Percentiles rank a stretch among this genome's conserved stretches.
phyloP scores from a whole-genome alignment of 64 coral and sea anemone genomes.

The Hydrozoanthus tunicans region DNA sequence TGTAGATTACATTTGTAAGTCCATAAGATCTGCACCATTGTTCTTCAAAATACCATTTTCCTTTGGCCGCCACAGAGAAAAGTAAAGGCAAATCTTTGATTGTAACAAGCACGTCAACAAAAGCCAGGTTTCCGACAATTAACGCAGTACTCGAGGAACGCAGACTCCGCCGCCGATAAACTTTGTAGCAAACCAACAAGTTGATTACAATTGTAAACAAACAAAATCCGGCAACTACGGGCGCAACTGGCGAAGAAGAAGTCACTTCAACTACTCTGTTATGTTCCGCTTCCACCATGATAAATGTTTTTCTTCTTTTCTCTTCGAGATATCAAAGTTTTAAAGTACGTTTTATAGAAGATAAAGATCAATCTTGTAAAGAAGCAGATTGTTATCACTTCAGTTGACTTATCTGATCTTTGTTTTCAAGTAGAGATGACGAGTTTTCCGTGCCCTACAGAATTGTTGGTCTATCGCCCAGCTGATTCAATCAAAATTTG shows the following conservation, averaged over 20 bases:
- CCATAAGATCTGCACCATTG: slow-evolving; percentile 97
- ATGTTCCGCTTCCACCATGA: slow-evolving; percentile 30
- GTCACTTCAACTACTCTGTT: slow-evolving; percentile 79
- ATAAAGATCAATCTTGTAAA: background rate
- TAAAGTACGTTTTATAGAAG: background rate
- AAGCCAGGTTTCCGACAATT: slow-evolving; percentile 94
- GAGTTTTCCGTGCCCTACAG: background rate
- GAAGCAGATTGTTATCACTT: background rate
- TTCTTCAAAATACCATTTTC: slow-evolving; percentile 98
- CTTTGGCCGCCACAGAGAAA: slow-evolving; percentile 70
- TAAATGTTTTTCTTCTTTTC: background rate
- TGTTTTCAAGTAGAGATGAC: background rate
- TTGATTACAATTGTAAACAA: slow-evolving; percentile 90
- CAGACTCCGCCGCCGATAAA: slow-evolving; percentile 91
- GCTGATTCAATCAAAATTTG: slow-evolving; percentile 4
- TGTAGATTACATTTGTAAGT: slow-evolving; percentile 98
- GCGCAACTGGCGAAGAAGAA: slow-evolving; percentile 76
- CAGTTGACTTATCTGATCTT: background rate
- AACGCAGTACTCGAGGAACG: slow-evolving; percentile 89
- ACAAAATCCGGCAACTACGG: slow-evolving; percentile 81
- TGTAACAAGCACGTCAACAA: slow-evolving; percentile 93
- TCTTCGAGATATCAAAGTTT: background rate
- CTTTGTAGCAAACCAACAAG: slow-evolving; percentile 83
- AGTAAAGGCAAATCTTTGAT: slow-evolving; percentile 95
- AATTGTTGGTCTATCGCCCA: background rate